Base-by-base conservation (phyloP, 2,113 vertebrate genomes). In the Notarius lentiginosus region DNA sequence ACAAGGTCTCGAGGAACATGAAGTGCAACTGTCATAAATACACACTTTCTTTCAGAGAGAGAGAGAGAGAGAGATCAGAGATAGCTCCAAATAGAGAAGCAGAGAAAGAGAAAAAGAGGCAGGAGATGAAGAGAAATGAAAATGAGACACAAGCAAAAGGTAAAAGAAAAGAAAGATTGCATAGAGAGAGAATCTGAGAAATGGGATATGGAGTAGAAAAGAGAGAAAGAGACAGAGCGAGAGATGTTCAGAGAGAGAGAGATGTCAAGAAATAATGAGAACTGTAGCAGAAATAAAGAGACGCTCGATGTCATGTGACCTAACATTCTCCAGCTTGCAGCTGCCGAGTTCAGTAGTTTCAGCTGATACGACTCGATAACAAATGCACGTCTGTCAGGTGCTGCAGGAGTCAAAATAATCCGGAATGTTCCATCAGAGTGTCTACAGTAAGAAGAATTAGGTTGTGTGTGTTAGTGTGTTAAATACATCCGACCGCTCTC, bases 221-320 rank as follows among this genome's bases (percentile, higher is more conserved):
- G 7, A 49, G 51, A 85, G 55, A 77, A 9, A 61, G 20, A 61
- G 30, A 72, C 66, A 58, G 83, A 84, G 66, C 58, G 53, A 73
- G 83, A 73, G 66, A 53, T 7, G 10, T 7, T 9, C 5, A n/a
- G 11, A 55, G 22, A 27, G 51, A 27, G 11, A 79, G 53, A 53
- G 53, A 15, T n/a, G 76, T n/a, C 24, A 55, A 79, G n/a, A 79
- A n/a, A 17, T 70, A 70, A 73, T 7, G 41, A 49, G 41, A 4
- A 41, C 41, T 41, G 2, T 41, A 41, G 41, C 41, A 41, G 41
- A 41, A 41, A 41, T 41, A 41, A 41, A 41, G 41, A 41, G 41
- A 41, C 41, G 41, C 41, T 41, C 41, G 2, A 4, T 41, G 41
- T 41, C 41, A 41, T 41, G 41, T 41, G 41, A 41, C 41, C 41